Base-by-base conservation (phyloP, 2,888 invertebrate genomes). In the Malachius bipustulatus region DNA sequence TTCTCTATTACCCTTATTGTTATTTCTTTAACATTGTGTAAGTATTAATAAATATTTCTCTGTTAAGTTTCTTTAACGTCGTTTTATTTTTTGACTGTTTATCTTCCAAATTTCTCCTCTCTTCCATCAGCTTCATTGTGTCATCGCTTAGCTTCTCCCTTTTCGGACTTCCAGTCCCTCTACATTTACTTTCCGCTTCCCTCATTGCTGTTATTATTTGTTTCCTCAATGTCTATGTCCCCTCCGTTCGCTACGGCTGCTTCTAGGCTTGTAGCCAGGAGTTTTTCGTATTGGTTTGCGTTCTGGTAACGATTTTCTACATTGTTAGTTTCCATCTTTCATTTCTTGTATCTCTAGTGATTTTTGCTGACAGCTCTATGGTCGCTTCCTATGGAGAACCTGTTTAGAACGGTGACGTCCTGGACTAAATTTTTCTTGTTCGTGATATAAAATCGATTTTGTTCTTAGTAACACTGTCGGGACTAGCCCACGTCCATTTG, bases 371-470 rank as follows among this genome's bases (percentile, higher is more conserved):
- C n/a, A n/a, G n/a, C n/a, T n/a, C n/a, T n/a, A n/a, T n/a, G 34
- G 30, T 32, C 34, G 8, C 32, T 35, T 11, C 32, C 13, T 2
- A 27, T 35, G 6, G 12, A 16, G 8, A 31, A 31, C 8, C 32
- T 16, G 16, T 37, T n/a, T n/a, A 37, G 14, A 8, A 34, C 37
- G 8, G 32, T 34, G 12, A 34, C 34, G 30, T 37, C 37, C 10
- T 19, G 14, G 15, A 37, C 33, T n/a, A 34, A 34, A 24, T 16
- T 19, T 27, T 16, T 36, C 26, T 16, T 33, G 33, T 39, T 34
- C 11, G 32, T 37, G 15, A 36, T 37, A 39, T 39, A 32, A 28
- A 38, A 28, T 39, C 34, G 30, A 39, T 39, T 26, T 39, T 30
- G 27, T 39, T 37, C 26, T 19, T 30, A 26, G 32, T 36, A 9